Conservation (phyloP, 2,888 invertebrate species). For the Melanchra persicariae region DNA sequence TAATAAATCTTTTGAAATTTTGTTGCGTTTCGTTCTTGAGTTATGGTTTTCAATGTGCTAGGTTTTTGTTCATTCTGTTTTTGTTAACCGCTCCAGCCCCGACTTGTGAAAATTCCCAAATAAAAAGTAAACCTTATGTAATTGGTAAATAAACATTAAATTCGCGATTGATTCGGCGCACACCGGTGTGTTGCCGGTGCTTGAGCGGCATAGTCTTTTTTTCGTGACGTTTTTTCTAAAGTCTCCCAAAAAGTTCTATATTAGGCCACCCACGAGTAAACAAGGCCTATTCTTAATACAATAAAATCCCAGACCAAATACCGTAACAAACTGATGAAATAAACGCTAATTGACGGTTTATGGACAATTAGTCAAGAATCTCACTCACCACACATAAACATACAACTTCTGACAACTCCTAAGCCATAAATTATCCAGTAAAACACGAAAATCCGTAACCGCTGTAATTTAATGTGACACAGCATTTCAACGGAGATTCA, state of each 20-base stretch:
- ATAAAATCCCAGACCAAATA: neutral
- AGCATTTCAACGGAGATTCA: slow-evolving; percentile 44
- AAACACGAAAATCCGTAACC: slow-evolving; percentile 47
- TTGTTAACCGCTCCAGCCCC: no score
- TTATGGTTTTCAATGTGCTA: slow-evolving; percentile 28
- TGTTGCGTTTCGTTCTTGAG: slow-evolving; percentile 34
- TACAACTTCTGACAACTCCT: slow-evolving; percentile 20
- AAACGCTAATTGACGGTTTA: slow-evolving; percentile 27
- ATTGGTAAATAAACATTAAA: no score
- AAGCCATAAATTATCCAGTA: slow-evolving; percentile 49
- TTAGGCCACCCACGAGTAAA: neutral
- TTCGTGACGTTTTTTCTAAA: no score
- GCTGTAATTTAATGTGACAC: slow-evolving; percentile 50
- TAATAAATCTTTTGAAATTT: slow-evolving; percentile 62
- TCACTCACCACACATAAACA: slow-evolving; percentile 32
- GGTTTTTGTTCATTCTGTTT: slow-evolving; percentile 23
- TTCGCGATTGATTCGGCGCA: no score
- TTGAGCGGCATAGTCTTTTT: no score
- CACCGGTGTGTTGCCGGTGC: no score
- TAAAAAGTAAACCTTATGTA: no score
- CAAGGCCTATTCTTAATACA: neutral
- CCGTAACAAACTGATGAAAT: slow-evolving; percentile 17
- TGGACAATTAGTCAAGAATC: slow-evolving; percentile 35
- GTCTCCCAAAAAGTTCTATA: neutral
- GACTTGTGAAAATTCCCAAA: no score